A percentile compares a stretch with the other conserved stretches of the same genome.
phyloP scores from a whole-genome alignment of 2,888 invertebrate species.

The Poecilus cupreus region DNA sequence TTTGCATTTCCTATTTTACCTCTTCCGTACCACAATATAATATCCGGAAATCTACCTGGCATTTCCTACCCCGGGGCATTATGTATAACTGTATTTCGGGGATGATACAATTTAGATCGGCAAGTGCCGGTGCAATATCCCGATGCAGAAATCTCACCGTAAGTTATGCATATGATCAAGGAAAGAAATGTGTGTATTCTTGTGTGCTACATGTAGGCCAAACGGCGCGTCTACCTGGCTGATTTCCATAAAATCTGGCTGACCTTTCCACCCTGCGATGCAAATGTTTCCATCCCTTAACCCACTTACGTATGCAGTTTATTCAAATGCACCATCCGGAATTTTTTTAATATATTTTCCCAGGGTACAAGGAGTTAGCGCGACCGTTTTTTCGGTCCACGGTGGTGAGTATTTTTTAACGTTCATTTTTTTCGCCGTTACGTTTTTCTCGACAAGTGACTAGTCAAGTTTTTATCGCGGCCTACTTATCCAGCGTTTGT shows the following conservation, averaged over 20 bases:
- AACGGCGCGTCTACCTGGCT: slow-evolving; percentile 67
- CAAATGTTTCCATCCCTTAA: slow-evolving; percentile 68
- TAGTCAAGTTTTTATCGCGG: slow-evolving; percentile 31
- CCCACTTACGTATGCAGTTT: slow-evolving; percentile 70
- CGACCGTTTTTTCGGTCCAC: slow-evolving; percentile 55
- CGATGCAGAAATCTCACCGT: slow-evolving; percentile 62
- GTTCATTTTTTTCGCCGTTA: slow-evolving; percentile 44
- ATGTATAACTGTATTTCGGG: slow-evolving; percentile 61
- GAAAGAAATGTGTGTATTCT: slow-evolving; percentile 61
- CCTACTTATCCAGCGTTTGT: slow-evolving; percentile 45
- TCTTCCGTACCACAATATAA: slow-evolving; percentile 61
- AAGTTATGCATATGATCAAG: slow-evolving; percentile 61
- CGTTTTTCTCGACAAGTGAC: slow-evolving; percentile 1
- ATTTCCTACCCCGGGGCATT: slow-evolving; percentile 6
- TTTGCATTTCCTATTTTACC: slow-evolving; percentile 66
- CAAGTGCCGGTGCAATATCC: slow-evolving; percentile 65
- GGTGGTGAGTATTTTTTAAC: slow-evolving; percentile 47
- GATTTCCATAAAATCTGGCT: slow-evolving; percentile 70
- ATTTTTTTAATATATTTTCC: slow-evolving; percentile 56
- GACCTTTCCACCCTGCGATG: slow-evolving; percentile 70
- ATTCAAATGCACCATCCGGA: slow-evolving; percentile 67
- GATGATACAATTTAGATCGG: slow-evolving; percentile 62
- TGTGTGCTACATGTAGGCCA: slow-evolving; percentile 62
- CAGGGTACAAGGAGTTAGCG: slow-evolving; percentile 49
- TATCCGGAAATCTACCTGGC: slow-evolving; percentile 48